These are phyloP conservation scores for Capreolus pygargus DNA, from an alignment of 2,113 vertebrate genomes.

Conservation along the genomic window DNA sequence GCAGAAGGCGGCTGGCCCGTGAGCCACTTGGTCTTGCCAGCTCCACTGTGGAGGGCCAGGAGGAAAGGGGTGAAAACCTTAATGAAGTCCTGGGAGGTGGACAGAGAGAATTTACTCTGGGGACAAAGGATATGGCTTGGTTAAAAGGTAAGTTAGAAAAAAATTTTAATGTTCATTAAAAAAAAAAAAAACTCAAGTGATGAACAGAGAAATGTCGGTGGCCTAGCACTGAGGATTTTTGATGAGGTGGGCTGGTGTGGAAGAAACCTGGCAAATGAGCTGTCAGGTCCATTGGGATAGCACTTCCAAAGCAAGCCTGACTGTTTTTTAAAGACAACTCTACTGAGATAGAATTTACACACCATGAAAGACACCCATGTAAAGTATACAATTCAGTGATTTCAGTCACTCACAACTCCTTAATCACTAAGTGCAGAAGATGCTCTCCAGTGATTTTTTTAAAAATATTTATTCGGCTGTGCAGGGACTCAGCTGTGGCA, in stretches of 20 bases:
- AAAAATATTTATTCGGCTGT: neutral
- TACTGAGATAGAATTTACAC: neutral
- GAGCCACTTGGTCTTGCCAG: neutral
- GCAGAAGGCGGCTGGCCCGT: neutral
- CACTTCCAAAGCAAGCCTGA: neutral
- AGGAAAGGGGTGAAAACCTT: neutral
- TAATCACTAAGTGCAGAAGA: neutral
- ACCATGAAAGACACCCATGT: neutral
- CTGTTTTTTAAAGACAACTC: neutral
- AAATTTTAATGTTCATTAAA: neutral
- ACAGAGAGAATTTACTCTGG: neutral
- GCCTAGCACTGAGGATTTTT: neutral
- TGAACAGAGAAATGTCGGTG: neutral
- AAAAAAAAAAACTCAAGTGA: neutral
- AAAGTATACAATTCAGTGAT: neutral
- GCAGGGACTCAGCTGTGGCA: neutral
- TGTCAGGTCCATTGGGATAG: neutral
- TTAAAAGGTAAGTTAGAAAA: neutral
- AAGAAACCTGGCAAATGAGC: neutral
- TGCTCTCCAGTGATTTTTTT: neutral
- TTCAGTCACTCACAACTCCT: neutral
- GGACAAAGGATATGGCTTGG: neutral
- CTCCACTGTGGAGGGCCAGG: neutral
- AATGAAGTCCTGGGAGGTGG: neutral
- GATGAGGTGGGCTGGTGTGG: neutral